A percentile compares a stretch with the other conserved stretches of the same genome.
Evolutionary conservation across 2,797 vertebrate species (phyloP).

Genomic region (Poeciliopsis paucimaculata): DNA sequence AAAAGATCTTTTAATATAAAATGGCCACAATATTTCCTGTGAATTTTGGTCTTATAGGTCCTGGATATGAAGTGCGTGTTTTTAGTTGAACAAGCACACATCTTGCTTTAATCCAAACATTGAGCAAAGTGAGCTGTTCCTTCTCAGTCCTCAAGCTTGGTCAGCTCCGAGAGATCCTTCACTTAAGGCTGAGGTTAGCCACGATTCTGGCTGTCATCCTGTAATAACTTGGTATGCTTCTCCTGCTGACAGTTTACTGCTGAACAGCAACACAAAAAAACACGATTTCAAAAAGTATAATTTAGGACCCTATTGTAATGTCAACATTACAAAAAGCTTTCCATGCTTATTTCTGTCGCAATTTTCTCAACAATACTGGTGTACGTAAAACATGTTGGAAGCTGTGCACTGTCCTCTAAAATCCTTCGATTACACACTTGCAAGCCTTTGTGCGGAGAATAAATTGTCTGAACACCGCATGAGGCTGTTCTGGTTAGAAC

Average conservation of each 20-base stretch:
- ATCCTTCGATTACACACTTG: neutral
- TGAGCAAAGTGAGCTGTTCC: neutral
- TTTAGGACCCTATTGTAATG: slow-evolving; percentile 2
- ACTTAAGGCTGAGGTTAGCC: slow-evolving; percentile 7
- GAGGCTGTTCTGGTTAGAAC: slow-evolving; percentile 6
- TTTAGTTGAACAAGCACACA: neutral
- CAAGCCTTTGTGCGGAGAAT: slow-evolving; percentile 19
- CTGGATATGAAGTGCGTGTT: neutral
- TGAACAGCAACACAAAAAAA: slow-evolving; percentile 2
- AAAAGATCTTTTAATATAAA: neutral
- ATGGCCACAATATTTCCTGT: neutral
- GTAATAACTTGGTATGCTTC: slow-evolving; percentile 7
- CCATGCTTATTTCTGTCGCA: neutral
- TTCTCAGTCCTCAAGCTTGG: slow-evolving; percentile 2
- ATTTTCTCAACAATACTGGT: neutral
- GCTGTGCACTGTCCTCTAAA: neutral
- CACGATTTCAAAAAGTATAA: slow-evolving; percentile 11
- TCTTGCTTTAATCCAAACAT: slow-evolving; percentile 20
- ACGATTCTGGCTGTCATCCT: slow-evolving; percentile 19
- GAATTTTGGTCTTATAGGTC: neutral
- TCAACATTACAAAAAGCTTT: neutral
- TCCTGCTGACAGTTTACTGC: slow-evolving; percentile 17
- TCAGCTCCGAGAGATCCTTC: slow-evolving; percentile 5
- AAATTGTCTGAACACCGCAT: slow-evolving; percentile 19
- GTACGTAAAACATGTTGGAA: neutral